A percentile compares a stretch with the other conserved stretches of the same genome.
Evolutionary conservation across 2,797 vertebrate genomes (phyloP).

Genomic region (Cryptoblepharus egeriae): DNA sequence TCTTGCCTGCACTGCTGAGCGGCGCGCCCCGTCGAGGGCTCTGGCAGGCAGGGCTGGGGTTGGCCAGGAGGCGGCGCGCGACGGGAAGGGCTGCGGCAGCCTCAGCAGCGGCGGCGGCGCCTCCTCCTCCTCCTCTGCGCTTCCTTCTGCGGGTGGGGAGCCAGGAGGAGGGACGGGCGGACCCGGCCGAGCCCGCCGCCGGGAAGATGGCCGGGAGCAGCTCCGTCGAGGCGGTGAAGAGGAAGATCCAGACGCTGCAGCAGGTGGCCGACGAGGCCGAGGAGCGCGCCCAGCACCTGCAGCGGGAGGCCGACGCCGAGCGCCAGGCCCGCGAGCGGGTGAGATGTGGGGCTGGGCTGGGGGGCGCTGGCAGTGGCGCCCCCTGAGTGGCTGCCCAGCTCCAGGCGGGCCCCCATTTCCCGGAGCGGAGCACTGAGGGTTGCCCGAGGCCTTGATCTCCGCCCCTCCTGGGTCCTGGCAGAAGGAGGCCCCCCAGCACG

Average conservation of each 20-base stretch:
- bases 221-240: conserved; percentile 92
- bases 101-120: neutral
- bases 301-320: conserved; percentile 93
- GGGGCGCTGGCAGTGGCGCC: no score
- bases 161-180: no score
- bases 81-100: neutral
- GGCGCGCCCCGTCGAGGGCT: neutral
- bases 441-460: no score
- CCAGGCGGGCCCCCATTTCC: no score
- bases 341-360: conserved; percentile 73
- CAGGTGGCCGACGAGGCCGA: conserved; percentile 96
- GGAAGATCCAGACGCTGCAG: conserved; percentile 97
- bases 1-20: no score
- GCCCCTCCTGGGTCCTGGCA: no score
- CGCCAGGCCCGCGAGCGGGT: conserved; percentile 94
- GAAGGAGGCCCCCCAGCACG: no score
- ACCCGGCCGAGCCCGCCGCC: neutral
- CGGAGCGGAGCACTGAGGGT: no score
- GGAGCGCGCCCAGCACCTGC: conserved; percentile 89
- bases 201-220: conserved; percentile 75
- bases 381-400: no score
- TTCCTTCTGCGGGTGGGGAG: neutral
- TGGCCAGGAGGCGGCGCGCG: neutral
- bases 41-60: neutral
- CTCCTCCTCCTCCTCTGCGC: neutral